These are phyloP conservation scores for Semnornis frantzii DNA, from an alignment of 2,113 vertebrate genomes.

Conservation along the genomic window DNA sequence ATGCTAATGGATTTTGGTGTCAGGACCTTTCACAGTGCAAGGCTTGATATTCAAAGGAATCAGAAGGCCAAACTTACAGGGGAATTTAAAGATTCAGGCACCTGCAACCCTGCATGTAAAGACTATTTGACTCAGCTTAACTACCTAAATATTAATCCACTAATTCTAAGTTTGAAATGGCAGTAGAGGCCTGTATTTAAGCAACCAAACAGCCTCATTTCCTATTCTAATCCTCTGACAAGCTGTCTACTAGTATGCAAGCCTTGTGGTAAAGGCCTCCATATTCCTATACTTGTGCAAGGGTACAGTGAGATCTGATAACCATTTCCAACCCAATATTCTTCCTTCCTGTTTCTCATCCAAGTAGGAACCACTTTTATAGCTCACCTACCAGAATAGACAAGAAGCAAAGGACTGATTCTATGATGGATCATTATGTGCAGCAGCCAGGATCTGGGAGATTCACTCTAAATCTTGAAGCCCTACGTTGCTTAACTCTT, in stretches of 20 bases:
- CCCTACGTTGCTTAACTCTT: background rate
- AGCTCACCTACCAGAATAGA: background rate
- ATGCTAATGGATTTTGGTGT: background rate
- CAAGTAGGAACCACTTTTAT: background rate
- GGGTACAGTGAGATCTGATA: background rate
- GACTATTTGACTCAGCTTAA: background rate
- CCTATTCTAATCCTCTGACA: background rate
- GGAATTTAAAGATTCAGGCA: background rate
- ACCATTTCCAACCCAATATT: background rate
- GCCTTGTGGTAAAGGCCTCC: background rate
- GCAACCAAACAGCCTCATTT: background rate
- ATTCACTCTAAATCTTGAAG: background rate
- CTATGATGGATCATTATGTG: background rate
- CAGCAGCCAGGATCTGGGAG: background rate
- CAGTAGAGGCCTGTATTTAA: background rate
- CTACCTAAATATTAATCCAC: background rate
- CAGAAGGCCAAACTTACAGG: background rate
- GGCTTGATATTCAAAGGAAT: background rate
- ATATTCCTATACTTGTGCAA: background rate
- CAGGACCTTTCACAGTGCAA: background rate
- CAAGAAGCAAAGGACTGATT: background rate
- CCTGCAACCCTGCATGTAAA: background rate
- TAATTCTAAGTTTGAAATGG: background rate
- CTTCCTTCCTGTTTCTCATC: background rate
- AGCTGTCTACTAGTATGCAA: background rate